These are phyloP conservation scores for Dicyrtomina minuta DNA, from an alignment of 2,888 invertebrate species.

Conservation along the genomic window DNA sequence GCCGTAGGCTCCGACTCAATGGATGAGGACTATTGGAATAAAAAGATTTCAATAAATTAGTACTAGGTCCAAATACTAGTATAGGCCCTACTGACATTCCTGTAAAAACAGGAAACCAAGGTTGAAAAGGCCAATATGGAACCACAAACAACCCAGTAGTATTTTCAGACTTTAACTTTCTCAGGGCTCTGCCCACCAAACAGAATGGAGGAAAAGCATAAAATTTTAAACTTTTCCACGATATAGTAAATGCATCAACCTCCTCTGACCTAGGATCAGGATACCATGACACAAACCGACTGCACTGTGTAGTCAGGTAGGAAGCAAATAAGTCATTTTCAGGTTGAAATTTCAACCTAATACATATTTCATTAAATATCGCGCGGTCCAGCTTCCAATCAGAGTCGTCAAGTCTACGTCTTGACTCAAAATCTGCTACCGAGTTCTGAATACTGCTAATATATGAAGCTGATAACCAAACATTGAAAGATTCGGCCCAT, in stretches of 20 bases:
- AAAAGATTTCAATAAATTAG: too few species aligned
- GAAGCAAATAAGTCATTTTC: not conserved
- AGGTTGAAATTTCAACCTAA: not conserved
- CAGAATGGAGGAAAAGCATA: conserved; percentile 4
- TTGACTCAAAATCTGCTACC: not conserved
- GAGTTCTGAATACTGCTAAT: too few species aligned
- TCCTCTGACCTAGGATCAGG: not conserved
- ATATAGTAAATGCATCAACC: not conserved
- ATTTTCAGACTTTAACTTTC: not conserved
- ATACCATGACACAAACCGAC: not conserved
- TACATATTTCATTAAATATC: too few species aligned
- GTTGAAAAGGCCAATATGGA: not conserved
- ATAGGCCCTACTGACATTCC: not conserved
- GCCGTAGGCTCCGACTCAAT: too few species aligned
- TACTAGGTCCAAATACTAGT: too few species aligned
- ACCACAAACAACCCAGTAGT: not conserved
- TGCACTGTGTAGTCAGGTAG: not conserved
- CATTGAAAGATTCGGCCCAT: not conserved
- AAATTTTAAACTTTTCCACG: not conserved
- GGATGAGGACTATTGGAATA: too few species aligned
- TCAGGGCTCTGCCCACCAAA: not conserved
- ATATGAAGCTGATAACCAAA: not conserved
- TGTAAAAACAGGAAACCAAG: too few species aligned
- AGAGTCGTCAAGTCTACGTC: not conserved
- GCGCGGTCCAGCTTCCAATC: not conserved